phyloP scores from a whole-genome alignment of 1,140 invertebrate species.

The Bemisia tabaci region DNA sequence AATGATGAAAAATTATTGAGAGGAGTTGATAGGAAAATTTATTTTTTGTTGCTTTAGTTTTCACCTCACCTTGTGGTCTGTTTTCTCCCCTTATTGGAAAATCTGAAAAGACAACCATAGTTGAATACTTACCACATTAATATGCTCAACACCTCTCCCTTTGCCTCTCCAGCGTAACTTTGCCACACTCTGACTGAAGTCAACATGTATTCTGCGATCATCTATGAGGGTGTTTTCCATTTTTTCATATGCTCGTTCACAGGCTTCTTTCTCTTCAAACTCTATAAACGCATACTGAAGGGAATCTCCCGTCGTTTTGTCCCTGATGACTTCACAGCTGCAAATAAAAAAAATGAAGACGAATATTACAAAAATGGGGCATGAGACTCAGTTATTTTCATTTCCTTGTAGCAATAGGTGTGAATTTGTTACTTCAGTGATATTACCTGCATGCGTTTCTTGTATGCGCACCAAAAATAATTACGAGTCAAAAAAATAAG shows the following conservation, averaged over 20 bases:
- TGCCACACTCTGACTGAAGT: slow-evolving; percentile 97
- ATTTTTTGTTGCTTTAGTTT: too few species aligned
- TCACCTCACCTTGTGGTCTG: too few species aligned
- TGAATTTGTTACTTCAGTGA: too few species aligned
- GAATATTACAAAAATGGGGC: background rate
- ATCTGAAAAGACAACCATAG: too few species aligned
- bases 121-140: slow-evolving; percentile 15
- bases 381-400: too few species aligned
- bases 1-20: too few species aligned
- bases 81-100: too few species aligned
- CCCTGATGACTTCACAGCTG: slow-evolving; percentile 93
- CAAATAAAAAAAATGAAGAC: slow-evolving; percentile 15
- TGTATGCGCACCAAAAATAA: too few species aligned
- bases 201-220: slow-evolving; percentile 95
- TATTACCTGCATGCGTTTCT: too few species aligned
- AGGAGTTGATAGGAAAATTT: too few species aligned
- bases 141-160: slow-evolving; percentile 49
- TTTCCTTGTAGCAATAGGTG: too few species aligned
- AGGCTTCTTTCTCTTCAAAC: slow-evolving; percentile 87
- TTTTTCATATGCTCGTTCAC: slow-evolving; percentile 98
- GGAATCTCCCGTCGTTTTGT: slow-evolving; percentile 84
- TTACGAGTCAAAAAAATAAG: too few species aligned
- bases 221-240: slow-evolving; percentile 99
- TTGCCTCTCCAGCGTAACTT: slow-evolving; percentile 82
- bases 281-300: slow-evolving; percentile 99